Conservation (phyloP, 2,113 vertebrate genomes). For the Burhinus oedicnemus region DNA sequence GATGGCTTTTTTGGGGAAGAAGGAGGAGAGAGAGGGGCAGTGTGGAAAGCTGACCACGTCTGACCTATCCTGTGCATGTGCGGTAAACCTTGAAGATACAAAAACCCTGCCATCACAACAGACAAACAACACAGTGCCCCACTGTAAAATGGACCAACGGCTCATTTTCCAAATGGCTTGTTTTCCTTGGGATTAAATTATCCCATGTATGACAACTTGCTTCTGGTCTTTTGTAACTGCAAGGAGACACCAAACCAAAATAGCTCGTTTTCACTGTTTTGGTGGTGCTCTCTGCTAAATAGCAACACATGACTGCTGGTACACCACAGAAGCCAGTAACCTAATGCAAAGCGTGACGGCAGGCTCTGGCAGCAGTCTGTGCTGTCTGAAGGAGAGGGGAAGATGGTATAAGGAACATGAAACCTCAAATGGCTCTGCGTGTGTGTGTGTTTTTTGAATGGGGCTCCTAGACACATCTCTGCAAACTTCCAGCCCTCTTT, state of each 20-base stretch:
- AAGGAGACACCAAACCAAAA: slow-evolving; percentile 40
- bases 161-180: slow-evolving; percentile 26
- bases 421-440: background rate
- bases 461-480: background rate
- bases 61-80: background rate
- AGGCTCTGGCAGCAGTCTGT: background rate
- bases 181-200: slow-evolving; percentile 26
- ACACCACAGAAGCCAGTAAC: slow-evolving; percentile 17
- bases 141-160: background rate
- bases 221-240: slow-evolving; percentile 35
- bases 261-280: slow-evolving; percentile 5
- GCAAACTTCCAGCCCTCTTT: background rate
- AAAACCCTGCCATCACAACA: background rate
- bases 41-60: background rate
- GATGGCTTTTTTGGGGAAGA: background rate
- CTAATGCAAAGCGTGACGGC: background rate
- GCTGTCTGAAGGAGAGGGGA: background rate
- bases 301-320: background rate
- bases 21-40: background rate
- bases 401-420: background rate
- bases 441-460: background rate
- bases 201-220: background rate
- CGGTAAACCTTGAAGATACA: background rate
- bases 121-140: background rate
- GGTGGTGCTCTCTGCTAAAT: slow-evolving; percentile 3